These are phyloP conservation scores for Lynx canadensis DNA, from an alignment of 2,113 vertebrate species.

Conservation along the genomic window DNA sequence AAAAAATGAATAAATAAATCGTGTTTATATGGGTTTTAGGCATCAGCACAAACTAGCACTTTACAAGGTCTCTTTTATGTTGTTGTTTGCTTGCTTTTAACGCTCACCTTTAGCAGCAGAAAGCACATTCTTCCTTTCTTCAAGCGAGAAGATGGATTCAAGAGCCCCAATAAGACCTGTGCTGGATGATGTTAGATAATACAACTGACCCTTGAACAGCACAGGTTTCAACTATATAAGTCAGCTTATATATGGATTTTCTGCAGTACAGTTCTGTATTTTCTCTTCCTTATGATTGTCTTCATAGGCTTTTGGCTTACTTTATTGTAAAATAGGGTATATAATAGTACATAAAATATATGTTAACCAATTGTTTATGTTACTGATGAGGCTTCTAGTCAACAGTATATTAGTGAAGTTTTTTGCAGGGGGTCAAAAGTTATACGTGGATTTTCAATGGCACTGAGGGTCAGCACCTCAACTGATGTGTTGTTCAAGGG, in stretches of 20 bases:
- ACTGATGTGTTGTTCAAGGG: background rate
- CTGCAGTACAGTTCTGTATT: background rate
- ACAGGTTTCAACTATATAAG: background rate
- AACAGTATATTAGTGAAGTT: background rate
- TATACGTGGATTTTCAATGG: background rate
- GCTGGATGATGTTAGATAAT: background rate
- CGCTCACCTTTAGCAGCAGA: background rate
- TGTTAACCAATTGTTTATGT: background rate
- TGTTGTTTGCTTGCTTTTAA: background rate
- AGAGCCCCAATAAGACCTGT: background rate
- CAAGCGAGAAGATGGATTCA: conserved; percentile 4
- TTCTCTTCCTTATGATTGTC: background rate
- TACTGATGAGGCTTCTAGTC: background rate
- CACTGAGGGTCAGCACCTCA: background rate
- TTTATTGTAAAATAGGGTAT: background rate
- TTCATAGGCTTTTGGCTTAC: background rate
- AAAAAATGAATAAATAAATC: conserved; percentile 2
- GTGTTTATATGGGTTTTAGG: background rate
- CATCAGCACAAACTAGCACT: background rate
- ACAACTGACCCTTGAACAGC: background rate
- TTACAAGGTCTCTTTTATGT: background rate
- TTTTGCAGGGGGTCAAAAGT: background rate
- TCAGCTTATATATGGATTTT: background rate
- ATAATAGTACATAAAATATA: background rate
- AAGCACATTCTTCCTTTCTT: conserved; percentile 36